Percentiles rank a stretch among this genome's conserved stretches.
phyloP scores from a whole-genome alignment of 2,113 vertebrate species.

The Mungos mungo region DNA sequence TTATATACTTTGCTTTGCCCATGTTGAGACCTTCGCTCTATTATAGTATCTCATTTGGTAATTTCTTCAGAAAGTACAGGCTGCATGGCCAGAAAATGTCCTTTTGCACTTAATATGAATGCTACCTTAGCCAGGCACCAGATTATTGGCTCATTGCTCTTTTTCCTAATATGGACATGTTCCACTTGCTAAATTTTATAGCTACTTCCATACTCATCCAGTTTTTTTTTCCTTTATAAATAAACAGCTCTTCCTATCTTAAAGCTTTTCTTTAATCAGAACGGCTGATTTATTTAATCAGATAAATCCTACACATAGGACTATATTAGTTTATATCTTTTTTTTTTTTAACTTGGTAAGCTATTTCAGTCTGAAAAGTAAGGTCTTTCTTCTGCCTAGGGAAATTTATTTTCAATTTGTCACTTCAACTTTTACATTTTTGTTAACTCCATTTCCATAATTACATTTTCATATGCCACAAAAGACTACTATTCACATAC shows the following conservation, averaged over 20 bases:
- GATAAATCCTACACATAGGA: background rate
- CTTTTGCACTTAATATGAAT: background rate
- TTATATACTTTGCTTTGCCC: background rate
- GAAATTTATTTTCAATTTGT: conserved; percentile 11
- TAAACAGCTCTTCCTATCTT: background rate
- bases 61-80: background rate
- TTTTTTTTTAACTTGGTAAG: background rate
- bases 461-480: background rate
- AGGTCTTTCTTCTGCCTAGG: background rate
- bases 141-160: background rate
- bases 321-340: background rate
- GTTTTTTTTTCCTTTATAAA: background rate
- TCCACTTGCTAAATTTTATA: background rate
- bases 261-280: background rate
- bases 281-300: background rate
- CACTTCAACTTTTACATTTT: background rate
- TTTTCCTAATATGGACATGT: background rate
- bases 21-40: background rate
- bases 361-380: background rate
- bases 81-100: background rate
- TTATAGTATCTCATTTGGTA: background rate
- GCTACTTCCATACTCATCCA: background rate
- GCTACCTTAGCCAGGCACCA: background rate
- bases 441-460: background rate
- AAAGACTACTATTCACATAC: background rate